Percentiles rank a stretch among this genome's conserved stretches.
Evolutionary conservation across 1,140 invertebrate genomes (phyloP).

Genomic region (Caenorhabditis briggsae): DNA sequence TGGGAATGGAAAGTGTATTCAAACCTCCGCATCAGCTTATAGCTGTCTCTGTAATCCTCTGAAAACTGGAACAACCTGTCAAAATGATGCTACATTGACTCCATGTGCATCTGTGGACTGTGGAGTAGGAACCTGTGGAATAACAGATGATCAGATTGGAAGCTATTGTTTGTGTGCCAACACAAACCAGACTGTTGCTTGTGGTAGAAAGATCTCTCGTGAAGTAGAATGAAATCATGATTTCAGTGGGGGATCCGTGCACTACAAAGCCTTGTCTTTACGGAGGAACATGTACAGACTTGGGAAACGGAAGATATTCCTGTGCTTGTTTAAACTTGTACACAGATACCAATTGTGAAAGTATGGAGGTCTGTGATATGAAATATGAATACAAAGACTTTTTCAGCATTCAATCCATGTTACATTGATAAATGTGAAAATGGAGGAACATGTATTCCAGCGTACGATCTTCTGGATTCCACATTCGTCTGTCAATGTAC

Average conservation of each 20-base stretch:
- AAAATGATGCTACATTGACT: conserved; percentile 28
- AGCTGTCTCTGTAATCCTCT: conserved; percentile 22
- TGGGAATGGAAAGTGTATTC: conserved; percentile 41
- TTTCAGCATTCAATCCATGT: conserved; percentile 27
- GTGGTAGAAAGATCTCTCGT: not conserved
- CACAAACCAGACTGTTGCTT: conserved; percentile 19
- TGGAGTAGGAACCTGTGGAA: conserved; percentile 35
- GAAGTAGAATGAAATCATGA: not conserved
- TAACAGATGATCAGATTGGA: conserved; percentile 28
- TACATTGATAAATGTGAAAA: conserved; percentile 48
- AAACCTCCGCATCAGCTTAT: conserved; percentile 16
- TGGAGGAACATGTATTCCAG: conserved; percentile 22
- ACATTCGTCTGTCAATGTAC: conserved; percentile 26
- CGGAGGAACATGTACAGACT: conserved; percentile 27
- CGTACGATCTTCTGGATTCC: conserved; percentile 26
- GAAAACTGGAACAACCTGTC: conserved; percentile 27
- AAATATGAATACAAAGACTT: not conserved
- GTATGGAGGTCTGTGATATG: not conserved
- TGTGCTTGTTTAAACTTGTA: conserved; percentile 24
- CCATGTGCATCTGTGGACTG: conserved; percentile 25
- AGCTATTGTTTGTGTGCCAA: conserved; percentile 20
- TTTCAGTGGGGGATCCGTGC: conserved; percentile 20
- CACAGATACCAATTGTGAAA: conserved; percentile 35
- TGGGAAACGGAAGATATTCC: conserved; percentile 14
- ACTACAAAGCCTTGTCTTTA: conserved; percentile 16